phyloP scores from a whole-genome alignment of 2,113 vertebrate genomes.

The Tupaia tana region DNA sequence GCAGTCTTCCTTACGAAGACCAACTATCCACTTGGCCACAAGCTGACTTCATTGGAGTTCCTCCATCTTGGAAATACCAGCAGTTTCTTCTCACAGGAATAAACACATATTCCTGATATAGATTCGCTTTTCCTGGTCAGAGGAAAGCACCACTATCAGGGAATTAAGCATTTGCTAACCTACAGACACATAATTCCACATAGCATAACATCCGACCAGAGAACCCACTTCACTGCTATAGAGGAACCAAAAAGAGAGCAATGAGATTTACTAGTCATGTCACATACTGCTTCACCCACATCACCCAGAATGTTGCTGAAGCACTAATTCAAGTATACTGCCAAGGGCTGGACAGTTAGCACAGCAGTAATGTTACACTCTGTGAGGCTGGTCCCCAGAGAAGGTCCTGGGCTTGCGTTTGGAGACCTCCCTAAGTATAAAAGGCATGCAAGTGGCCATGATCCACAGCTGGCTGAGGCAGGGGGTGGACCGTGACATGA shows the following conservation, averaged over 20 bases:
- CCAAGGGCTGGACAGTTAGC: too few species aligned
- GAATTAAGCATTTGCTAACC: background rate
- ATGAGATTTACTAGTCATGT: background rate
- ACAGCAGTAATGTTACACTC: too few species aligned
- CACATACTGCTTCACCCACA: background rate
- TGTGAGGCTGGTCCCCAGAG: too few species aligned
- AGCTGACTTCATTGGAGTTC: background rate
- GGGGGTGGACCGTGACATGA: too few species aligned
- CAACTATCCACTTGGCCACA: background rate
- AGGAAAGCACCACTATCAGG: background rate
- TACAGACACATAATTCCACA: background rate
- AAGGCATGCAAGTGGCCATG: too few species aligned
- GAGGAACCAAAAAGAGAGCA: background rate
- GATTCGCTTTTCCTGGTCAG: background rate
- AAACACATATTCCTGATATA: background rate
- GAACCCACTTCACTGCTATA: background rate
- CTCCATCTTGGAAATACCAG: background rate
- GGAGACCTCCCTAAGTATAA: too few species aligned
- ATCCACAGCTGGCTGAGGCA: too few species aligned
- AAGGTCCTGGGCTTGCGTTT: too few species aligned
- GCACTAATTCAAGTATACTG: background rate
- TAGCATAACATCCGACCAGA: background rate
- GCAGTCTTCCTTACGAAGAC: background rate
- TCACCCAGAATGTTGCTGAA: background rate
- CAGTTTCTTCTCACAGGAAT: background rate